These are phyloP conservation scores for Rhopalosiphum maidis DNA, from an alignment of 1,140 invertebrate species.

Conservation along the genomic window DNA sequence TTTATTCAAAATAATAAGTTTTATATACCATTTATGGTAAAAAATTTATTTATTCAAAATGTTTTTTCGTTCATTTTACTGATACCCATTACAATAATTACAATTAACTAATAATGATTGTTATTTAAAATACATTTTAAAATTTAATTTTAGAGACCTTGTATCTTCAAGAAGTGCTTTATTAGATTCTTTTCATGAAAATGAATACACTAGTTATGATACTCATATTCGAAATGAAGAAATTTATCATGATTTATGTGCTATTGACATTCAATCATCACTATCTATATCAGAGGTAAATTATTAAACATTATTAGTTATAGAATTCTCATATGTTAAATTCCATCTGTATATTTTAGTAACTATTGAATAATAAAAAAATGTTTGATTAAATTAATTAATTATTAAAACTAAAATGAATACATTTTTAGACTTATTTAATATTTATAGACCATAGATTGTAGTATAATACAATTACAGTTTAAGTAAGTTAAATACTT, in stretches of 20 bases:
- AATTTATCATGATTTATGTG: slow-evolving; percentile 83
- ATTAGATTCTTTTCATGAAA: slow-evolving; percentile 53
- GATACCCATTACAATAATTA: background rate
- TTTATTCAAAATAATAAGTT: background rate
- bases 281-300: slow-evolving; percentile 56
- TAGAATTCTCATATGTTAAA: background rate
- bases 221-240: slow-evolving; percentile 76
- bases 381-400: too few species aligned
- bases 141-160: slow-evolving; percentile 32
- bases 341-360: background rate
- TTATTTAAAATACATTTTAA: background rate
- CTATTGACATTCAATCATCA: slow-evolving; percentile 64
- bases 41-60: background rate
- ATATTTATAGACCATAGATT: too few species aligned
- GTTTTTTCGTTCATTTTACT: background rate
- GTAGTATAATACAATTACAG: too few species aligned
- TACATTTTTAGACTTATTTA: too few species aligned
- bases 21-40: background rate
- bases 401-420: too few species aligned
- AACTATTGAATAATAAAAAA: background rate
- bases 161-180: slow-evolving; percentile 53
- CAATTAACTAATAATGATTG: background rate
- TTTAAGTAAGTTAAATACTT: too few species aligned
- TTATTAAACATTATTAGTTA: background rate
- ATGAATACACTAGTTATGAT: slow-evolving; percentile 72